phyloP scores from a whole-genome alignment of 2,888 invertebrate species.

The Xestia rhomboidea region DNA sequence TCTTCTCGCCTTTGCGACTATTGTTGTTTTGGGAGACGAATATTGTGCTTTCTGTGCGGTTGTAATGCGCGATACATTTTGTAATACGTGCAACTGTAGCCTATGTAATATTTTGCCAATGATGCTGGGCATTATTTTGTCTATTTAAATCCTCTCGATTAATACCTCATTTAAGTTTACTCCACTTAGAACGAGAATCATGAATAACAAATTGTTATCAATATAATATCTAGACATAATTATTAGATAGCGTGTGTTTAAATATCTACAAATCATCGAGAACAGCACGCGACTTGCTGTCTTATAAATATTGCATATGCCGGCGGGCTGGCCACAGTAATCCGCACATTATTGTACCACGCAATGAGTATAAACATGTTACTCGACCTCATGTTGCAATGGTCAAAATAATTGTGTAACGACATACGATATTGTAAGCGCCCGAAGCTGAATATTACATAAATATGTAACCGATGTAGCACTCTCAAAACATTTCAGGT shows the following conservation, averaged over 20 bases:
- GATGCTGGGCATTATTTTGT: background rate
- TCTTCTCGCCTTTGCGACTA: constrained; percentile 85
- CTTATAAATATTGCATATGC: constrained; percentile 59
- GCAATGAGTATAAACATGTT: constrained; percentile 69
- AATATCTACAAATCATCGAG: constrained; percentile 50
- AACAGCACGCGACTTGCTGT: constrained; percentile 36
- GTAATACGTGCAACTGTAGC: background rate
- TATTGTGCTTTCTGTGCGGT: constrained; percentile 59
- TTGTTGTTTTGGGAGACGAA: constrained; percentile 79
- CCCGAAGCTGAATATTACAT: constrained; percentile 32
- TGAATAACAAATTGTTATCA: constrained; percentile 9
- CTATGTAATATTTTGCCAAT: background rate
- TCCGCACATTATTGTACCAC: constrained; percentile 73
- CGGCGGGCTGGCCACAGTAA: constrained; percentile 63
- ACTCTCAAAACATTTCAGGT: constrained; percentile 23
- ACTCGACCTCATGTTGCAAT: constrained; percentile 43
- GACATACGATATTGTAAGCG: constrained; percentile 30
- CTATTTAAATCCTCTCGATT: background rate
- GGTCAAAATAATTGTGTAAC: constrained; percentile 56
- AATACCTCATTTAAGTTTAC: background rate
- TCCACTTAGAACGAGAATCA: background rate
- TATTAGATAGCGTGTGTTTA: constrained; percentile 49
- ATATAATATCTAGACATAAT: constrained; percentile 24
- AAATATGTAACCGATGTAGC: background rate
- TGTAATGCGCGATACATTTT: constrained; percentile 1